Percentiles rank a stretch among this genome's conserved stretches.
Conservation (phyloP, 2,113 vertebrate genomes). For the Climacteris rufus region DNA sequence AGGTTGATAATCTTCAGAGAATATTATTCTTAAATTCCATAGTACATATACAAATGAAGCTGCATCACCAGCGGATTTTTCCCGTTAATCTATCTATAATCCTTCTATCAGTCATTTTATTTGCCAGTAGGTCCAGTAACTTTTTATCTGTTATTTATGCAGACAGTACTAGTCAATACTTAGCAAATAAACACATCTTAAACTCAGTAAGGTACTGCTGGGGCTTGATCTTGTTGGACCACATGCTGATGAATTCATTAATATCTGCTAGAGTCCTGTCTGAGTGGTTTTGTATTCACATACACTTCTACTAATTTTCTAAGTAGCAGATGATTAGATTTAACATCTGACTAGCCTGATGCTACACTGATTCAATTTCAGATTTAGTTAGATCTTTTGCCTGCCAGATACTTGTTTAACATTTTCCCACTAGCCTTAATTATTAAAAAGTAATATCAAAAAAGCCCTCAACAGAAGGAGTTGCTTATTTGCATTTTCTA, state of each 20-base stretch:
- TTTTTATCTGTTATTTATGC: not conserved
- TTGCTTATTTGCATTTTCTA: not conserved
- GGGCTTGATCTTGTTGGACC: not conserved
- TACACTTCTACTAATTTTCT: not conserved
- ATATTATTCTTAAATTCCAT: not conserved
- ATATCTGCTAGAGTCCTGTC: not conserved
- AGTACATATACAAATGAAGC: not conserved
- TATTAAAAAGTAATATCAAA: not conserved
- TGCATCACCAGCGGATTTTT: not conserved
- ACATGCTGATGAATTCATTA: not conserved
- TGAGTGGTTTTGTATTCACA: not conserved
- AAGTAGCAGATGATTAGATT: not conserved
- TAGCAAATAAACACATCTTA: not conserved
- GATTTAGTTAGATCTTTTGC: not conserved
- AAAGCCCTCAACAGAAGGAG: not conserved
- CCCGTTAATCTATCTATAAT: not conserved
- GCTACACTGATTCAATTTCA: not conserved
- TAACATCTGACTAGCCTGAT: not conserved
- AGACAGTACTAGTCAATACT: not conserved
- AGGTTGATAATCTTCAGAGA: not conserved
- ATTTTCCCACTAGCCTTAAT: not conserved
- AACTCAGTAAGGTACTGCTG: not conserved
- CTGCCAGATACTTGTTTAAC: not conserved
- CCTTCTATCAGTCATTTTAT: not conserved
- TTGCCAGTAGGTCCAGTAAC: not conserved